Evolutionary conservation across 2,113 vertebrate species (phyloP), one percentile per base, ranked within the genome.

Genomic region (Rhea pennata): DNA sequence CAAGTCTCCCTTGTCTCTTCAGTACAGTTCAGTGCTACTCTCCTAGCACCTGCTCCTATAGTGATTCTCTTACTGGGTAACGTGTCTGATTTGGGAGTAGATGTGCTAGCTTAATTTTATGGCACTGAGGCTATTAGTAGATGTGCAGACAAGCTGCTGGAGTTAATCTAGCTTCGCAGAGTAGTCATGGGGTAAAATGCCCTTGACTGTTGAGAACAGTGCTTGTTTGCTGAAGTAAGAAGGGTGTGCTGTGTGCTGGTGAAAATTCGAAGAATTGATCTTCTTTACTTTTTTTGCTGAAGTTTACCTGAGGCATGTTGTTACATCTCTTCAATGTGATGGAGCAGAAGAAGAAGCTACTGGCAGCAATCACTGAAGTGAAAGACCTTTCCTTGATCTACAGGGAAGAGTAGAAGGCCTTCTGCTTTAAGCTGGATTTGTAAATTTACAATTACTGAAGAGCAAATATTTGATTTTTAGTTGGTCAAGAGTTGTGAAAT

Each of bases 291-390:
- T 53, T 72, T 67, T 36, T 78, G 42, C 53, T 84, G 44, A 27
- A 51, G 66, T 26, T 56, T 69, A 39, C 46, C 48, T 44, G 82
- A 44, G 67, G 14, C 8, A 31, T 65, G 21, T 44, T n/a, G 39
- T 80, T 67, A 16, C 0, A 4, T 62, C 16, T 6, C 16, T 39
- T 20, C 10, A 1, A 0, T 13, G 20, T 3, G 24, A 33, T 7
- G 7, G 65, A 79, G 83, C 27, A 84, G 64, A 16, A 79, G 76
- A 24, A 85, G 61, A 2, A 76, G 50, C 12, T 31, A 10, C 42
- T 39, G 42, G 65, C 67, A 87, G 79, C 19, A 17, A 12, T 24
- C 11, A 1, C n/a, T 69, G 73, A 20, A 64, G 86, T 64, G 44
- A 23, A 44, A 79, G 83, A 75, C 23, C 22, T 11, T 65, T 74